Base-by-base conservation (phyloP, 1,140 invertebrate genomes). In the Drosophila busckii region DNA sequence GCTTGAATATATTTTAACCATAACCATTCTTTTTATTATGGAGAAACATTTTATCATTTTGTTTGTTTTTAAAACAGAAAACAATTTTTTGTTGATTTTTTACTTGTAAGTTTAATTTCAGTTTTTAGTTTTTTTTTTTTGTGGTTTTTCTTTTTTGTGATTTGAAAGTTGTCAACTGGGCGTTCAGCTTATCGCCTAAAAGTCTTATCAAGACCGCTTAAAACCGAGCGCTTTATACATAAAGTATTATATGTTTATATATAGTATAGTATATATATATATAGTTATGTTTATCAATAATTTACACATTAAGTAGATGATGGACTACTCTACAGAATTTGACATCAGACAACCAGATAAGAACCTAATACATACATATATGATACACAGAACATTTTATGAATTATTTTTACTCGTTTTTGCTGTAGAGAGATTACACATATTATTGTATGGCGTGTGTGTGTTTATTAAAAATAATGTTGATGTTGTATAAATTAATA, bases 131-230 rank as follows among this genome's bases (percentile, higher is more conserved):
- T 32, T 49, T 46, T 40, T 48, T 45, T 41, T 28, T 37, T 29
- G 41, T 40, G 32, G 20, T 50, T 31, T 19, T 32, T 23, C 22
- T 25, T 59, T 50, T 34, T 44, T 58, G 46, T 63, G 62, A 71
- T 71, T 66, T 70, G 40, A 53, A 53, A 56, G 35, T 68, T 48
- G 42, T 73, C 48, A 60, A 70, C 50, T 45, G 38, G 42, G 28
- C 41, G 15, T 42, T 44, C 49, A 41, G 40, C 73, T 80, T 80
- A 80, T 46, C 26, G 68, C 69, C 60, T 82, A 69, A 73, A 78
- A 78, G 69, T 80, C 73, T 80, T 80, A 82, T 78, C 68, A 78
- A 78, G 68, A 80, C 71, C 73, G 54, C 71, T 73, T 78, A 80
- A 78, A 80, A 80, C 60, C 71, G 70, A 78, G 56, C 56, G 48